Conservation (phyloP, 2,797 vertebrate species). For the Eurystomus glaucurus region DNA sequence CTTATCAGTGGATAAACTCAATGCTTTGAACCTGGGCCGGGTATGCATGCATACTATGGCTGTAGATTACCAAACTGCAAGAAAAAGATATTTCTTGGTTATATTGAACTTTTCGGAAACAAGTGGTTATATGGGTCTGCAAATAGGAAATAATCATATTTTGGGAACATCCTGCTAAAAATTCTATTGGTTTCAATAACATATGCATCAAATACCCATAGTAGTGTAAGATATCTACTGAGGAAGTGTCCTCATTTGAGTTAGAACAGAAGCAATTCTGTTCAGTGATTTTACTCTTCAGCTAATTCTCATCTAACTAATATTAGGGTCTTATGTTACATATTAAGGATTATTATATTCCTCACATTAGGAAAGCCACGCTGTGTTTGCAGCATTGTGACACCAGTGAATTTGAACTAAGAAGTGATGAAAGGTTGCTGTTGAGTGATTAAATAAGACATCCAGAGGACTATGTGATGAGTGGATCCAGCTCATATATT, state of each 20-base stretch:
- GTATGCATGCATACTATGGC: not conserved
- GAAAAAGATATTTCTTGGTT: not conserved
- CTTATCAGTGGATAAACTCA: not conserved
- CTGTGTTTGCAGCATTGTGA: not conserved
- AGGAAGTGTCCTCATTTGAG: not conserved
- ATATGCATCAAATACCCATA: not conserved
- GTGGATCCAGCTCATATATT: not conserved
- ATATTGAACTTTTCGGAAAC: not conserved
- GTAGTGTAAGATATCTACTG: not conserved
- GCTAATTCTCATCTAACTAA: too few relatives aligned
- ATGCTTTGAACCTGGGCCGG: not conserved
- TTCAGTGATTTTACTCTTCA: too few relatives aligned
- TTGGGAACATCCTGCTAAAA: not conserved
- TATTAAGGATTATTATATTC: not conserved
- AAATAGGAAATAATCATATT: not conserved
- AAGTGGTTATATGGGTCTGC: not conserved
- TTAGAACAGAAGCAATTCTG: too few relatives aligned
- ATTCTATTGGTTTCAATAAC: not conserved
- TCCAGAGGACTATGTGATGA: not conserved
- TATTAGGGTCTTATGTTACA: not conserved
- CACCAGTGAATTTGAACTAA: not conserved
- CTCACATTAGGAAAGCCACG: rapidly evolving
- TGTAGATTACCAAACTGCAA: not conserved
- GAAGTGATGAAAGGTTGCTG: not conserved
- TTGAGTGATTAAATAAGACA: not conserved